Percentiles rank a stretch among this genome's conserved stretches.
phyloP scores from a whole-genome alignment of 2,888 invertebrate species.

The Ochropacha duplaris region DNA sequence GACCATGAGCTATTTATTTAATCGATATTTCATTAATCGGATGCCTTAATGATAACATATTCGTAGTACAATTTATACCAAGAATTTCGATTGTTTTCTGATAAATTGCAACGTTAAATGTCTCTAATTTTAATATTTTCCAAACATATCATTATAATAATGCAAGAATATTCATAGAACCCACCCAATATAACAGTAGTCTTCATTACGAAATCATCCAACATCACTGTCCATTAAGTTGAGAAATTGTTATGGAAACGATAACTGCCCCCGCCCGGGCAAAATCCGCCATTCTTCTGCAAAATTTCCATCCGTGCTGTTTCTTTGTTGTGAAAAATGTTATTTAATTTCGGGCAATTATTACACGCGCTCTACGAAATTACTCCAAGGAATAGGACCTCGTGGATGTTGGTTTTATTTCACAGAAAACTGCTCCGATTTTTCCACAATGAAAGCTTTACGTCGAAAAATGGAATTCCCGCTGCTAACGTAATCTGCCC shows the following conservation, averaged over 20 bases:
- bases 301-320: conserved; percentile 67
- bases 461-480: conserved; percentile 66
- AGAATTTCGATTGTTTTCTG: background rate
- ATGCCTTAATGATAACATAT: background rate
- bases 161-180: conserved; percentile 5
- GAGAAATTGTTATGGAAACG: conserved; percentile 63
- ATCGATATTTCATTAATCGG: background rate
- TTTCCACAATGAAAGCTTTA: conserved; percentile 70
- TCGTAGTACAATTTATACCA: background rate
- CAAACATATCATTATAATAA: background rate
- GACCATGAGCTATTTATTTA: background rate
- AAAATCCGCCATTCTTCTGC: conserved; percentile 61
- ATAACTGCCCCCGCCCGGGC: conserved; percentile 60
- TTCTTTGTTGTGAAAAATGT: conserved; percentile 78
- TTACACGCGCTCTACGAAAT: conserved; percentile 80
- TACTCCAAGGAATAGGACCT: conserved; percentile 78
- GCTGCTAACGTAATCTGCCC: conserved; percentile 64
- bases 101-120: background rate
- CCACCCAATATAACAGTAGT: conserved; percentile 34
- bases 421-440: conserved; percentile 51
- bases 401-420: conserved; percentile 69
- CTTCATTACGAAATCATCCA: conserved; percentile 44
- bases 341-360: conserved; percentile 81
- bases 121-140: background rate
- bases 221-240: conserved; percentile 65